phyloP scores from a whole-genome alignment of 2,113 vertebrate species.

The Sphyrna mokarran region DNA sequence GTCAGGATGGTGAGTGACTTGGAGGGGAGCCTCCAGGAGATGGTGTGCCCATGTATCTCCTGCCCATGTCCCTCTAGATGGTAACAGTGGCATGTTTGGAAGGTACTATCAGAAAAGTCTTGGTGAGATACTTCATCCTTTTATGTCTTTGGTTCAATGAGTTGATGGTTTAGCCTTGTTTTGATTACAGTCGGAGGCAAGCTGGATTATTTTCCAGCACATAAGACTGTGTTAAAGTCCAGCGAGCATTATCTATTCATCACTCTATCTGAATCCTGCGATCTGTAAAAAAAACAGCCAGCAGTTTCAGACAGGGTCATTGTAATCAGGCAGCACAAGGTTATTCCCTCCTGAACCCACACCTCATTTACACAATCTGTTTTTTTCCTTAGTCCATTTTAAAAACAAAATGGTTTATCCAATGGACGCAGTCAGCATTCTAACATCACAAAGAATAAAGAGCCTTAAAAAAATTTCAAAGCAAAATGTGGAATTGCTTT shows the following conservation, averaged over 20 bases:
- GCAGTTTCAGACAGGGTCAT: neutral
- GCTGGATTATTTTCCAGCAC: neutral
- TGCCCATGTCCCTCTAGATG: neutral
- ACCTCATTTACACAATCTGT: neutral
- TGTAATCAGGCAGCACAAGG: neutral
- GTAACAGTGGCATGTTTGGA: neutral
- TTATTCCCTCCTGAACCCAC: neutral
- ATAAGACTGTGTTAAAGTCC: neutral
- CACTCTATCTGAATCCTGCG: neutral
- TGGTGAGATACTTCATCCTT: neutral
- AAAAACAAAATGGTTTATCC: neutral
- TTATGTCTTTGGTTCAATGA: neutral
- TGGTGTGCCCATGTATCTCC: no score
- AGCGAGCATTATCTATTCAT: neutral
- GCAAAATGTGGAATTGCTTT: neutral
- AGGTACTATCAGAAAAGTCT: neutral
- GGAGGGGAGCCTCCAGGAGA: neutral
- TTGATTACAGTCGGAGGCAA: neutral
- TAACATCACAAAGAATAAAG: no score
- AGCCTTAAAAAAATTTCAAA: neutral
- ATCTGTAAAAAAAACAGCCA: neutral
- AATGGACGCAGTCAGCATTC: neutral
- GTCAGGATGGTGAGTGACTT: neutral
- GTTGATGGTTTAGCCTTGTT: neutral
- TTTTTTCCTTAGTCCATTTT: neutral